These are phyloP conservation scores for Macroramphosus scolopax DNA, from an alignment of 2,797 vertebrate species.

Conservation along the genomic window DNA sequence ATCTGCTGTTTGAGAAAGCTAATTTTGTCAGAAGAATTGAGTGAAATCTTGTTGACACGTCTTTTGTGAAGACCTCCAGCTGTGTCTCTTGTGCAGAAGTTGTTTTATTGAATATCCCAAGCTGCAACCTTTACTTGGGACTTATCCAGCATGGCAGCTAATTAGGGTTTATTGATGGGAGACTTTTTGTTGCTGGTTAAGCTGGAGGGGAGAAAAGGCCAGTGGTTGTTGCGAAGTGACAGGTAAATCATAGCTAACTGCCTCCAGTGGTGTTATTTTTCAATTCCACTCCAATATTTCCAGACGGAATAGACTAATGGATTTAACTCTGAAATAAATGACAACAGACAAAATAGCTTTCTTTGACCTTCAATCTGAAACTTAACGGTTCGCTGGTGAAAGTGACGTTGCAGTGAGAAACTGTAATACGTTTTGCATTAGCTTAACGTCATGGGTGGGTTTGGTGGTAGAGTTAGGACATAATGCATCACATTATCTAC, in stretches of 20 bases:
- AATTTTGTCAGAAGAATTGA: constrained; percentile 15
- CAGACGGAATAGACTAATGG: constrained; percentile 34
- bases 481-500: too few relatives aligned
- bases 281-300: constrained; percentile 13
- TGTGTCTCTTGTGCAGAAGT: constrained; percentile 19
- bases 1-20: not conserved
- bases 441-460: constrained; percentile 23
- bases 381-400: not conserved
- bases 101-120: constrained; percentile 45
- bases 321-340: constrained; percentile 50
- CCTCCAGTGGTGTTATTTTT: constrained; percentile 35
- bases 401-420: not conserved
- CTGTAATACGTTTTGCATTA: constrained; percentile 37
- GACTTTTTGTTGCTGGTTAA: constrained; percentile 43
- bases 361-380: constrained; percentile 31
- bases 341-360: constrained; percentile 40
- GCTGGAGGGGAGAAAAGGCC: constrained; percentile 40
- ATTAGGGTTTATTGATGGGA: constrained; percentile 57
- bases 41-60: constrained; percentile 23
- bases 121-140: constrained; percentile 40
- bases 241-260: constrained; percentile 50
- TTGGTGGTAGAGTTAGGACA: too few relatives aligned
- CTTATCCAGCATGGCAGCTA: constrained; percentile 38
- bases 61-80: constrained; percentile 15
- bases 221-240: constrained; percentile 56